phyloP scores from a whole-genome alignment of 1,140 invertebrate genomes.

The Nylanderia fulva region DNA sequence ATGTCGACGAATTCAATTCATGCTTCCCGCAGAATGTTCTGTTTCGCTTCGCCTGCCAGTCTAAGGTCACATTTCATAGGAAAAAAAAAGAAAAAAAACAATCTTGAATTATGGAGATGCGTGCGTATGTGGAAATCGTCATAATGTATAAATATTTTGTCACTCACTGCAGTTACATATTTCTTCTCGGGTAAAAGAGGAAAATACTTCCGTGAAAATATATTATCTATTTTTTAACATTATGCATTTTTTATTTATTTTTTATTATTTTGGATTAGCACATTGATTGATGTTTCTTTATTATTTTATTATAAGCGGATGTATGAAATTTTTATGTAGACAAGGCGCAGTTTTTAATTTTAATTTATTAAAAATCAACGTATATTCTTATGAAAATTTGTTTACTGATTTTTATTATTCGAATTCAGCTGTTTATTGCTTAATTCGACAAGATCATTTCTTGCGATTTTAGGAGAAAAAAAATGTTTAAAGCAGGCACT shows the following conservation, averaged over 20 bases:
- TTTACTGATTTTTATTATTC: slow-evolving; percentile 34
- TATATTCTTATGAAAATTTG: slow-evolving; percentile 4
- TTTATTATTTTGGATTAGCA: slow-evolving; percentile 13
- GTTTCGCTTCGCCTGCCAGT: slow-evolving; percentile 67
- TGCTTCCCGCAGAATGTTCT: slow-evolving; percentile 72
- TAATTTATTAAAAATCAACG: slow-evolving; percentile 50
- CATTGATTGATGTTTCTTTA: neutral
- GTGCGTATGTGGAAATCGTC: slow-evolving; percentile 44
- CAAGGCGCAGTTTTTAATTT: neutral
- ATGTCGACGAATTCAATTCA: slow-evolving; percentile 48
- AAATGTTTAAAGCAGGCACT: neutral
- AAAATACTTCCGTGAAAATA: slow-evolving; percentile 56
- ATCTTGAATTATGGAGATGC: slow-evolving; percentile 32
- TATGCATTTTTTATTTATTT: slow-evolving; percentile 39
- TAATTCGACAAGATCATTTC: neutral
- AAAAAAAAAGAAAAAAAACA: neutral
- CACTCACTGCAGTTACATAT: slow-evolving; percentile 14
- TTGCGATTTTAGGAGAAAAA: neutral
- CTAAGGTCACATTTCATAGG: slow-evolving; percentile 29
- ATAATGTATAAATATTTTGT: slow-evolving; percentile 53
- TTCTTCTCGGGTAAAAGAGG: slow-evolving; percentile 65
- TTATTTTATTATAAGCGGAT: neutral
- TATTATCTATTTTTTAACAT: slow-evolving; percentile 51
- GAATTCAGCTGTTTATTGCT: neutral
- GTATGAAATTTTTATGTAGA: slow-evolving; percentile 11